Evolutionary conservation across 2,888 invertebrate species (phyloP), one percentile per base, ranked within the genome.

Genomic region (Sisyra terminalis): DNA sequence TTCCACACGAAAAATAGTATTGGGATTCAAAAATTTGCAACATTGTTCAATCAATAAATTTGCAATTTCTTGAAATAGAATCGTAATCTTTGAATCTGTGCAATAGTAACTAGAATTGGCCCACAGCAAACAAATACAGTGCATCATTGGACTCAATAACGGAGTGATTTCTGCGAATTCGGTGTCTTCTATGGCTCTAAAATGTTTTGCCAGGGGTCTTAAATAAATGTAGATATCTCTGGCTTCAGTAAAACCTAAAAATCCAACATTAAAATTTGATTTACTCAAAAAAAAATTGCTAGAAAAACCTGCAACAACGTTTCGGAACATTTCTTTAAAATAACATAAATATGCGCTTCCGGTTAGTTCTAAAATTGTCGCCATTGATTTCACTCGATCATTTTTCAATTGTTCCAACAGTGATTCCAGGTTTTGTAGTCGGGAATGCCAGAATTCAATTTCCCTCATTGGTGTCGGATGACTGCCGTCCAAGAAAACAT

Each of bases 391-490:
- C 0, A 90, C 82, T 52, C 85, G 69, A 8, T 77, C 77, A 55
- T 86, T 83, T n/a, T 77, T 68, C 49, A 93, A 65, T 59, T 94
- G 94, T 30, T 83, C 78, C 54, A 87, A 87, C 44, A 94, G 81
- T 32, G 81, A 82, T 56, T 89, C 86, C 7, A 93, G 64, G 57
- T 92, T 92, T 47, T 75, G 75, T n/a, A 83, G 64, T 13, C 88
- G 74, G 34, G 72, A 69, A 42, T 72, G 67, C 82, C 93, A 94
- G 61, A 86, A 93, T 1, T 78, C 71, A 24, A 88, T 65, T 55
- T 92, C 85, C 49, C 69, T 59, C 42, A 57, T 59, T 0, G 89
- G 89, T 2, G 76, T 60, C 1, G 89, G 86, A 59, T 84, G 71
- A 45, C 69, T 68, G 2, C 75, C 76, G 42, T 73, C 70, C 42